Percentiles rank a stretch among this genome's conserved stretches.
Conservation (phyloP, 2,797 vertebrate genomes). For the Pseudochaenichthys georgianus region DNA sequence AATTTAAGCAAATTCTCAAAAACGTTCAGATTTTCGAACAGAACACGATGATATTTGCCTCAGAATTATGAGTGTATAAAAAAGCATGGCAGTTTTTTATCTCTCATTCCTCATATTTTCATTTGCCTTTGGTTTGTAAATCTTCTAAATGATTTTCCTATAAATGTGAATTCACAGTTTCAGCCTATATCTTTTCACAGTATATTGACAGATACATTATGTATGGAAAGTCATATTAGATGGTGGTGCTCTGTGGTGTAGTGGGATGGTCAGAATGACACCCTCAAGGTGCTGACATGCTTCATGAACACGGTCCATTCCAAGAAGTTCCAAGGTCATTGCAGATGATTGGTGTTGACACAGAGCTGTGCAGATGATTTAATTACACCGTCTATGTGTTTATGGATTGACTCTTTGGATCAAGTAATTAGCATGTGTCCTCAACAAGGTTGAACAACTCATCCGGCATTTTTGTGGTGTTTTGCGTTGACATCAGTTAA, state of each 20-base stretch:
- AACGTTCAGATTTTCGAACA: conserved; percentile 8
- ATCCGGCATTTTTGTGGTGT: conserved; percentile 30
- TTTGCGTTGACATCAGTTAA: conserved; percentile 25
- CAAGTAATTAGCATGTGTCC: conserved; percentile 68
- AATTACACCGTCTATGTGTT: conserved; percentile 73
- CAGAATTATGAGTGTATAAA: conserved; percentile 5
- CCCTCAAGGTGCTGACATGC: conserved; percentile 37
- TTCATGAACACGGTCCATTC: conserved; percentile 41
- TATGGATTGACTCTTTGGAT: conserved; percentile 74
- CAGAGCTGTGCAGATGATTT: conserved; percentile 64
- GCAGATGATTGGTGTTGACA: conserved; percentile 71
- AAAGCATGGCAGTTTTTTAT: background rate
- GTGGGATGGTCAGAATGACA: conserved; percentile 7
- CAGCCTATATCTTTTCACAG: background rate
- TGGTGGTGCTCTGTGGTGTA: conserved; percentile 1
- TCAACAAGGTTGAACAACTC: conserved; percentile 69
- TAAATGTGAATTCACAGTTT: background rate
- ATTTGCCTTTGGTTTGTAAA: conserved; percentile 18
- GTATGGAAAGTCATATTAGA: background rate
- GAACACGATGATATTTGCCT: background rate
- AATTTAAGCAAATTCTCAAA: conserved; percentile 33
- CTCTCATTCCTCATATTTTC: background rate
- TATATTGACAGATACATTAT: background rate
- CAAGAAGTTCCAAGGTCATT: conserved; percentile 74
- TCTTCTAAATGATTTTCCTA: background rate